Evolutionary conservation across 2,888 invertebrate genomes (phyloP), one percentile per base, ranked within the genome.

Genomic region (Drosophila borealis): DNA sequence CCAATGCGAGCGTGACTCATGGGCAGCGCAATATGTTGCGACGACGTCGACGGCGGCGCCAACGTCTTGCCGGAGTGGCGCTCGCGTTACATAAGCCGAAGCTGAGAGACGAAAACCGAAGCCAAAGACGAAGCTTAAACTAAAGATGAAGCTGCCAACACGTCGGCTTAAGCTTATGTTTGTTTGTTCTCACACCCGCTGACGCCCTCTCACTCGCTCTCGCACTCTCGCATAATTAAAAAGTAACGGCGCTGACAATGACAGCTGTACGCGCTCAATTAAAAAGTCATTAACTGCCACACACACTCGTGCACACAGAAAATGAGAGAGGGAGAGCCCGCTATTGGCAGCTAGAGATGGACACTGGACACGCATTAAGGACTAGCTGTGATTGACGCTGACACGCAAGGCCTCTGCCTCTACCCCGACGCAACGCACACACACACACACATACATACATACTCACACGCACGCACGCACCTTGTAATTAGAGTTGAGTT

Each of bases 181-280:
- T 51, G 55, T 59, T 36, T 60, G 45, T 55, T 64, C 74, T 74
- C 56, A 48, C 66, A 55, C 59, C 62, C 65, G 37, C 65, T 41
- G 54, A 41, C 54, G 42, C 37, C 45, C 33, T 41, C 39, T 41
- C 56, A 45, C 44, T 13, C 14, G 29, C 55, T 5, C 59, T 65
- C 44, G 36, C 56, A 13, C 61, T 67, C 69, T 46, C 68, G 17
- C 69, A 59, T 73, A 86, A 87, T 81, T 78, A 74, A 87, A 84
- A 88, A 77, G 76, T 73, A 85, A 83, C 85, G 85, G 83, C 85
- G 85, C 82, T 80, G 82, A 54, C 70, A 72, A 80, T 70, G 83
- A 79, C 88, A 83, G 88, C 82, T 88, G 88, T 82, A 82, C 64
- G 86, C 68, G 80, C 83, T 82, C 86, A 84, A 84, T 84, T 88